Evolutionary conservation across 2,113 vertebrate species (phyloP), one percentile per base, ranked within the genome.

Genomic region (Furnarius figulus): DNA sequence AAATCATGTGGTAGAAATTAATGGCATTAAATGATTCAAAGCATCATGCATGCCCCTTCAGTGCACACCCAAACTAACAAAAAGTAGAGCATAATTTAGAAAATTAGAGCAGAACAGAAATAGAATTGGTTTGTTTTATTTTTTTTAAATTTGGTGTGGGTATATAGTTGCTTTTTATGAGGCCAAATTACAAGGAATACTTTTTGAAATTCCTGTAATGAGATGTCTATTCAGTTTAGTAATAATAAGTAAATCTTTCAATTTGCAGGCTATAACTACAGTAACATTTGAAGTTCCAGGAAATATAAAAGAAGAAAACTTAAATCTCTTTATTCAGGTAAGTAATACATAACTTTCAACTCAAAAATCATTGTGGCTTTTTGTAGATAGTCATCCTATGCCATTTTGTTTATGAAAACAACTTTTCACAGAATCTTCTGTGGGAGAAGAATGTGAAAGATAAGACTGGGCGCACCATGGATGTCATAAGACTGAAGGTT

Each of bases 241-340:
- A 87, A 47, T 58, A 79, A n/a, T 28, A 82, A 66, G 2, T 62
- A 7, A 13, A 4, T 86, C 25, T 97, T 70, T 92, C 50, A 46
- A 37, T 93, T 98, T 97, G 18, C 93, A 99, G 99, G 99, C 97
- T 96, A 99, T 99, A 98, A 95, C 98, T 93, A 99, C 99, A 24
- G 97, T 98, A 93, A 99, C 99, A 12, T 99, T 99, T 98, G 99
- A 99, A 98, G 98, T 98, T 76, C 96, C 91, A 40, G 99, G 99
- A 96, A 98, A 97, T 96, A 92, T 98, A 87, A 98, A 97, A 66
- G 99, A 99, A 97, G 99, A 99, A 86, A 96, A 97, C 40, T 96
- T 99, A 75, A 98, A 99, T 92, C 42, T 98, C 33, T 99, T 99
- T 96, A 98, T 99, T 98, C 99, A 99, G 98, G 99, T 99, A 97